These are phyloP conservation scores for Caenorhabditis plicata DNA, from an alignment of 2,888 invertebrate genomes.

Conservation along the genomic window DNA sequence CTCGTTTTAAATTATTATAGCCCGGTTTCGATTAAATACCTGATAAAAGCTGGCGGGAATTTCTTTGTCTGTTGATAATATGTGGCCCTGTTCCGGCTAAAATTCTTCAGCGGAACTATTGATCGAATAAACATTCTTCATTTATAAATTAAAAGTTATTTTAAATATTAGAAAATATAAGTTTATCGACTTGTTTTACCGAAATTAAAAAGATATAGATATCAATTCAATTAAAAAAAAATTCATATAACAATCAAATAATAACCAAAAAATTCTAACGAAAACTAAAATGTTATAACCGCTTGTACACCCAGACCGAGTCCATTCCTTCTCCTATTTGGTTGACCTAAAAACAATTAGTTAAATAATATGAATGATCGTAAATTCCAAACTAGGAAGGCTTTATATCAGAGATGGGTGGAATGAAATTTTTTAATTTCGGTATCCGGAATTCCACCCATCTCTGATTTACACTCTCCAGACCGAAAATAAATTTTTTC, in stretches of 20 bases:
- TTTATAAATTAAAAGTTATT: neutral
- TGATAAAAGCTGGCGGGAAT: constrained; percentile 43
- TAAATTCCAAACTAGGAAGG: too few relatives aligned
- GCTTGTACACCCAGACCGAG: constrained; percentile 59
- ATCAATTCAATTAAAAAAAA: too few relatives aligned
- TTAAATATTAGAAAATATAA: constrained; percentile 10
- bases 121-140: neutral
- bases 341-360: constrained; percentile 23
- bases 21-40: constrained; percentile 24
- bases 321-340: constrained; percentile 62
- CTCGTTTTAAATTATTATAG: constrained; percentile 1
- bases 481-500: too few relatives aligned
- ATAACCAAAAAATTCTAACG: neutral
- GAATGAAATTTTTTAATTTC: too few relatives aligned
- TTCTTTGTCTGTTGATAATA: constrained; percentile 38
- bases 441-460: too few relatives aligned
- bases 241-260: constrained; percentile 1
- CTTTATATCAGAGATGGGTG: too few relatives aligned
- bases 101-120: neutral
- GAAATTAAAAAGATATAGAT: too few relatives aligned
- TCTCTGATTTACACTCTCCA: too few relatives aligned
- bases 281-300: constrained; percentile 4
- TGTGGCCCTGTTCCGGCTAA: constrained; percentile 30
- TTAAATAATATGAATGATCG: too few relatives aligned
- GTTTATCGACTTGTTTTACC: too few relatives aligned